Percentiles rank a stretch among this genome's conserved stretches.
phyloP scores from a whole-genome alignment of 2,113 vertebrate genomes.

The Oenanthe oenanthe region DNA sequence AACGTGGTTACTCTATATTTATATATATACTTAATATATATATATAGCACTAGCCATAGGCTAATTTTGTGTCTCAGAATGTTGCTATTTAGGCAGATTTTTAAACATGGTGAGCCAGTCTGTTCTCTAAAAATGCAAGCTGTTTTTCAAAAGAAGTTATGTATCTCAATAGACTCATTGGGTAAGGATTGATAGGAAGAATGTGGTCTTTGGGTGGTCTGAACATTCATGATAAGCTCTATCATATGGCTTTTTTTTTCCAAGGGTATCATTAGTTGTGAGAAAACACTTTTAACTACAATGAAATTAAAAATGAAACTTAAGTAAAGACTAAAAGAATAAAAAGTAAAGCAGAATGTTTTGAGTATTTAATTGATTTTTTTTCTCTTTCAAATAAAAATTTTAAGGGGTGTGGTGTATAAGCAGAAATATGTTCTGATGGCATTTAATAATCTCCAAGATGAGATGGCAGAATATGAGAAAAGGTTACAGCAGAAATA shows the following conservation, averaged over 20 bases:
- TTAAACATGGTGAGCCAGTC: not conserved
- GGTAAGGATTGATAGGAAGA: not conserved
- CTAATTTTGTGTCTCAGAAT: not conserved
- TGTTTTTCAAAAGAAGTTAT: not conserved
- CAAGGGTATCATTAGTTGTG: not conserved
- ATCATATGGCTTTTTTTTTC: not conserved
- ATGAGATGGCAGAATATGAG: conserved; percentile 67
- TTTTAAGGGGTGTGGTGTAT: conserved; percentile 50
- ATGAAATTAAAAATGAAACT: not conserved
- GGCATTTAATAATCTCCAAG: conserved; percentile 70
- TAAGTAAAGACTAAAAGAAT: not conserved
- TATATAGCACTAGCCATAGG: too few relatives aligned
- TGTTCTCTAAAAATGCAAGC: not conserved
- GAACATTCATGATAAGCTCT: not conserved
- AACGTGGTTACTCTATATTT: not conserved
- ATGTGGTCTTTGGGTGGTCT: not conserved
- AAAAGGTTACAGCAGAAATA: conserved; percentile 60
- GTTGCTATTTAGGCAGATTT: not conserved
- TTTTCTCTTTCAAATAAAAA: conserved; percentile 62
- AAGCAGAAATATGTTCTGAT: conserved; percentile 69
- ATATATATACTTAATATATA: too few relatives aligned
- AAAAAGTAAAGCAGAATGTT: not conserved
- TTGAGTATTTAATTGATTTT: not conserved
- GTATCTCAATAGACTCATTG: not conserved
- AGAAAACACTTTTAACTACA: not conserved